A percentile compares a stretch with the other conserved stretches of the same genome.
phyloP scores from a whole-genome alignment of 2,888 invertebrate species.

The Leptura quadrifasciata region DNA sequence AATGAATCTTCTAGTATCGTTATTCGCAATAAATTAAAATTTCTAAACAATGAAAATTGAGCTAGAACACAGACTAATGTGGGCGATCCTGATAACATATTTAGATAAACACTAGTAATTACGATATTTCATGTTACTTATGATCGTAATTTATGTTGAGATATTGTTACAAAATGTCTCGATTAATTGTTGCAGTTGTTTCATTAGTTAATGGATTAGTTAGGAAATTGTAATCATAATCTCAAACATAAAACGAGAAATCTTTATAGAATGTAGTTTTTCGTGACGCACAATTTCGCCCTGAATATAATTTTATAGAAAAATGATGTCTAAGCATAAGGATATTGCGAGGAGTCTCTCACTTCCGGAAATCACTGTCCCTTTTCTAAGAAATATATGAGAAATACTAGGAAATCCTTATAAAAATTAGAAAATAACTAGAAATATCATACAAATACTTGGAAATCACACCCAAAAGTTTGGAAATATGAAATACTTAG shows the following conservation, averaged over 20 bases:
- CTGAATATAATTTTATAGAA: no score
- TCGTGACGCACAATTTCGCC: no score
- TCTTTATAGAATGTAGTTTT: not conserved
- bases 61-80: constrained; percentile 45
- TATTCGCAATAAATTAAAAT: constrained; percentile 40
- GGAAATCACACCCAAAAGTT: no score
- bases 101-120: constrained; percentile 52
- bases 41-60: constrained; percentile 47
- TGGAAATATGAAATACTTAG: no score
- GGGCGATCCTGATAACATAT: constrained; percentile 54
- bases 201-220: constrained; percentile 9
- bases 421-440: no score
- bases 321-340: no score
- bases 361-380: no score
- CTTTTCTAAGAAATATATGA: no score
- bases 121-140: constrained; percentile 44
- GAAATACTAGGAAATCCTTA: no score
- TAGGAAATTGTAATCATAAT: constrained; percentile 4
- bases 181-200: constrained; percentile 41
- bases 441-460: no score
- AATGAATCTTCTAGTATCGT: constrained; percentile 23
- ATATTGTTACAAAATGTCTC: constrained; percentile 49
- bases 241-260: constrained; percentile 1
- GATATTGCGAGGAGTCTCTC: no score
- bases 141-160: constrained; percentile 50